Conservation (phyloP, 2,797 vertebrate species). For the Dipus sagitta region DNA sequence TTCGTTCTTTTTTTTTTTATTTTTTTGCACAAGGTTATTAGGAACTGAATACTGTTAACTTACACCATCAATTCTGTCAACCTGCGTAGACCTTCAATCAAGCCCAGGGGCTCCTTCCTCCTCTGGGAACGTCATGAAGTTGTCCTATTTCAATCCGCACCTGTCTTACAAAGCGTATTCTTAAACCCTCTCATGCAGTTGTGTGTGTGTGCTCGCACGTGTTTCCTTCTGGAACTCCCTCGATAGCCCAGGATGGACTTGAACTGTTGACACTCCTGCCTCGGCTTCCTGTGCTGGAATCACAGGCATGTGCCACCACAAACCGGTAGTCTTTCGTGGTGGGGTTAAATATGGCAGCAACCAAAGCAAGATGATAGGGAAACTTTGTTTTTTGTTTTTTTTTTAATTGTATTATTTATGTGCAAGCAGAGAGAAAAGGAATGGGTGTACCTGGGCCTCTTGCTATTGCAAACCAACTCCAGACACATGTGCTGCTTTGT, state of each 20-base stretch:
- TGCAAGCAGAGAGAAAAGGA: too few relatives aligned
- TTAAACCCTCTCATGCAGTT: neutral
- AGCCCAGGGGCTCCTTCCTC: neutral
- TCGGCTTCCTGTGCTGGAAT: neutral
- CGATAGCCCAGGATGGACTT: neutral
- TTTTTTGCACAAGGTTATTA: neutral
- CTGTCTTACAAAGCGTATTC: neutral
- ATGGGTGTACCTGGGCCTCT: too few relatives aligned
- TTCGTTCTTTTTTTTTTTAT: neutral
- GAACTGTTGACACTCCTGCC: neutral
- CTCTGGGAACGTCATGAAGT: neutral
- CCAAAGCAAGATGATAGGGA: neutral
- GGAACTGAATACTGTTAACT: neutral
- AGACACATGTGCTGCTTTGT: too few relatives aligned
- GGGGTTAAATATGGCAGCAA: neutral
- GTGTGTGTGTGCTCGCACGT: too few relatives aligned
- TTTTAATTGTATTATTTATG: too few relatives aligned
- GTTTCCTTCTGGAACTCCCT: neutral
- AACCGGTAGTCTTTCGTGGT: neutral
- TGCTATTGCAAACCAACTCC: too few relatives aligned
- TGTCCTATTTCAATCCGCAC: neutral
- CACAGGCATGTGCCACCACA: neutral
- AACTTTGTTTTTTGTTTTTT: neutral
- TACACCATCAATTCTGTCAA: neutral
- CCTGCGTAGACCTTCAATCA: neutral